phyloP scores from a whole-genome alignment of 1,140 invertebrate genomes.

The Drosophila micromelanica region DNA sequence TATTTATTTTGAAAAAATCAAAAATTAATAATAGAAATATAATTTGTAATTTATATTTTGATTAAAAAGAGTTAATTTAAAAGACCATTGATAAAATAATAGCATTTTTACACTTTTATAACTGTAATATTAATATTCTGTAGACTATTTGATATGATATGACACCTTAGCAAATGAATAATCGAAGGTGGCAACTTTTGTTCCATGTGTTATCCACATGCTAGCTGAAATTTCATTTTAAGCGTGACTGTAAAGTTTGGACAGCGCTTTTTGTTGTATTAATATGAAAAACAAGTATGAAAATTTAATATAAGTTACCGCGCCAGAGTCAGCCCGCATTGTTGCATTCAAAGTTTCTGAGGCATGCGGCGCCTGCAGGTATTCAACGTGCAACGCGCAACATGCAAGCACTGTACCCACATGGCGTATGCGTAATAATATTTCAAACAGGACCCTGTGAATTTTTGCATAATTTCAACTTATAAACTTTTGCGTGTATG shows the following conservation, averaged over 20 bases:
- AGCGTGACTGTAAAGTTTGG: constrained; percentile 45
- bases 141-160: not conserved
- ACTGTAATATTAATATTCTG: too few species aligned
- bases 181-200: constrained; percentile 15
- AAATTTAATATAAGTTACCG: constrained; percentile 76
- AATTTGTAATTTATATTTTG: too few species aligned
- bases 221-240: constrained; percentile 51
- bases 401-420: constrained; percentile 48
- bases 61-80: not conserved
- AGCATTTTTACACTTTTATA: too few species aligned
- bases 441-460: constrained; percentile 47
- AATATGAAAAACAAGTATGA: constrained; percentile 62
- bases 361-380: constrained; percentile 52
- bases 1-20: not conserved
- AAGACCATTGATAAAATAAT: not conserved
- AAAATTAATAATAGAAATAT: not conserved
- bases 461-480: constrained; percentile 81
- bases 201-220: constrained; percentile 1
- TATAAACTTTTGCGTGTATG: constrained; percentile 57
- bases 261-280: constrained; percentile 27
- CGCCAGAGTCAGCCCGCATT: constrained; percentile 53
- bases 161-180: constrained; percentile 1
- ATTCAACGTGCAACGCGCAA: constrained; percentile 46
- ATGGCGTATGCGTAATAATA: constrained; percentile 77
- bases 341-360: constrained; percentile 61